Evolutionary conservation across 2,113 vertebrate species (phyloP).

Genomic region (Brachyhypopomus gauderio): DNA sequence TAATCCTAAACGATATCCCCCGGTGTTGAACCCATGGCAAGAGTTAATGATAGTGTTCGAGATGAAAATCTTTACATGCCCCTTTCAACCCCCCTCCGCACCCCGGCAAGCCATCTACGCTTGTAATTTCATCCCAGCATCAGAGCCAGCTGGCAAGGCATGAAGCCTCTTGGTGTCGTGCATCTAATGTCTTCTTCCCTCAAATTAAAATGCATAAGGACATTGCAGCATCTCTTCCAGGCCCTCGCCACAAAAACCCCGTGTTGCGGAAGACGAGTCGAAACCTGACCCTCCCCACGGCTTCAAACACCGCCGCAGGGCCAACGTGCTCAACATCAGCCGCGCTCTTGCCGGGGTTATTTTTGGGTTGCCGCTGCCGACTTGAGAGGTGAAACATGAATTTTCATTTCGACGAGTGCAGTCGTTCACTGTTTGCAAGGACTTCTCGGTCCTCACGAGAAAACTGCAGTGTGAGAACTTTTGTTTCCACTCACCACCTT

Average conservation of each 20-base stretch:
- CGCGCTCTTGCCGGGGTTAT: neutral
- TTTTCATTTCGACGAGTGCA: neutral
- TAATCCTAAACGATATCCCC: neutral
- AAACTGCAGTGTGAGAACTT: neutral
- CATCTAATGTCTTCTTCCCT: constrained; percentile 72
- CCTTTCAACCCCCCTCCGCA: constrained; percentile 56
- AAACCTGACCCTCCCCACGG: constrained; percentile 54
- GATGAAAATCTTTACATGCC: constrained; percentile 63
- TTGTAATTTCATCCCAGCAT: constrained; percentile 22
- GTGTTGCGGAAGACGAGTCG: constrained; percentile 31
- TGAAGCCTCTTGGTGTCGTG: constrained; percentile 67
- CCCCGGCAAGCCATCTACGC: constrained; percentile 36
- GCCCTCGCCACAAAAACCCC: constrained; percentile 53
- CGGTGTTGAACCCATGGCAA: constrained; percentile 12
- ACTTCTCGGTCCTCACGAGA: neutral
- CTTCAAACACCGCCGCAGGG: constrained; percentile 50
- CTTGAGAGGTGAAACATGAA: neutral
- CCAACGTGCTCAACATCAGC: neutral
- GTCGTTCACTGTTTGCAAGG: neutral
- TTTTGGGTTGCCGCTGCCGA: neutral
- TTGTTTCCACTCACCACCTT: neutral
- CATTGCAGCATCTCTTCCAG: constrained; percentile 47
- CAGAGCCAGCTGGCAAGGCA: constrained; percentile 70
- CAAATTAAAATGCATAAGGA: constrained; percentile 72
- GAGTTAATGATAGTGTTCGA: constrained; percentile 55